Percentiles rank a stretch among this genome's conserved stretches.
Evolutionary conservation across 2,113 vertebrate genomes (phyloP).

Genomic region (Phyllostomus discolor): DNA sequence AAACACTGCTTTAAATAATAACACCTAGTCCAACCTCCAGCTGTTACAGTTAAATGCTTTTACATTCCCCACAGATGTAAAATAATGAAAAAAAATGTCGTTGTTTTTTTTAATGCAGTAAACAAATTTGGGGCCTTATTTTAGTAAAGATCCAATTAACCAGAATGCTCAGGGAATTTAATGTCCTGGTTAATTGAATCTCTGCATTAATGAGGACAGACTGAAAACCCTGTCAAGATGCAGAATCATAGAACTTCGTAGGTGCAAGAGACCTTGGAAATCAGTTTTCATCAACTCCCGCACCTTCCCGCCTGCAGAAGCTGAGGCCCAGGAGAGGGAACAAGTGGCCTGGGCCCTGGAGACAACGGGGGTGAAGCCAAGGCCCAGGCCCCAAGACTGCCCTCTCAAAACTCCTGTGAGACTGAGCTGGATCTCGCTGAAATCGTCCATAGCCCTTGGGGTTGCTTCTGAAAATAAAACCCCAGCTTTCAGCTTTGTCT

Average conservation of each 20-base stretch:
- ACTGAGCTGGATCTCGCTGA: neutral
- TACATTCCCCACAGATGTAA: neutral
- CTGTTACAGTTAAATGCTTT: neutral
- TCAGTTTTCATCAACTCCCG: neutral
- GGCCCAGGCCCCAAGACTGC: neutral
- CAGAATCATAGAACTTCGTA: neutral
- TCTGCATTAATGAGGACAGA: conserved; percentile 38
- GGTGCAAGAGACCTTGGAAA: neutral
- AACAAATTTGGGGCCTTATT: conserved; percentile 13
- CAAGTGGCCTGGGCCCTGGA: neutral
- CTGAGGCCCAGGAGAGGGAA: neutral
- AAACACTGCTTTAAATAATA: neutral
- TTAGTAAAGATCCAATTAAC: conserved; percentile 42
- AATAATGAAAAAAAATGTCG: neutral
- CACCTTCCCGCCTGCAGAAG: neutral
- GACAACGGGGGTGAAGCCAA: neutral
- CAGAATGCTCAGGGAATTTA: conserved; percentile 17
- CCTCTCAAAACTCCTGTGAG: neutral
- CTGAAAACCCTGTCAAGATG: neutral
- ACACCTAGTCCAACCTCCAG: neutral
- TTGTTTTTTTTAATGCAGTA: neutral
- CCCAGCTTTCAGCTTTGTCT: neutral
- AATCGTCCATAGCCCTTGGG: neutral
- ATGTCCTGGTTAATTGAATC: conserved; percentile 31
- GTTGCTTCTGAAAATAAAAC: conserved; percentile 10